phyloP scores from a whole-genome alignment of 2,888 invertebrate species.

The Dendrolimus pini region DNA sequence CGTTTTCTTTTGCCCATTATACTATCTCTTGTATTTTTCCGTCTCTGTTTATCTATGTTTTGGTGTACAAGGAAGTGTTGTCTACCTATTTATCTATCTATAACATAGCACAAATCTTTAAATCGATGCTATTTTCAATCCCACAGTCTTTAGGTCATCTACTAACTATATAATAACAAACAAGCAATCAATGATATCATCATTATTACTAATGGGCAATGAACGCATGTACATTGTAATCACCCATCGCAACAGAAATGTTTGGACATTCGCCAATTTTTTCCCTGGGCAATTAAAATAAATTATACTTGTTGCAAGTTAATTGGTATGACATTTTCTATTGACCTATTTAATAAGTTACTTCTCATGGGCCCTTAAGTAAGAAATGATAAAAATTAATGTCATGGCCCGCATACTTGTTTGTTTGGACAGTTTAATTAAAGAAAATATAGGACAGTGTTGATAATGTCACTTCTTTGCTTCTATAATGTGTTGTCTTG shows the following conservation, averaged over 20 bases:
- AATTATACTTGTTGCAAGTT: background rate
- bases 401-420: conserved; percentile 8
- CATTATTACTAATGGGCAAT: background rate
- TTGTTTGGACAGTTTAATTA: conserved; percentile 1
- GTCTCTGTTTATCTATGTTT: too few species aligned
- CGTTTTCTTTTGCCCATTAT: too few species aligned
- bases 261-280: background rate
- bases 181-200: conserved; percentile 1
- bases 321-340: conserved; percentile 16
- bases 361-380: conserved; percentile 16
- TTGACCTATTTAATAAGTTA: conserved; percentile 15
- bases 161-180: background rate
- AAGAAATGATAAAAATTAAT: conserved; percentile 6
- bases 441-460: background rate
- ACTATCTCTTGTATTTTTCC: too few species aligned
- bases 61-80: too few species aligned
- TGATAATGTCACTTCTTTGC: background rate
- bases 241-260: background rate
- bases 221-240: background rate
- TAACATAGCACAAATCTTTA: too few species aligned
- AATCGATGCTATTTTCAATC: too few species aligned
- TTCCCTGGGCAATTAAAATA: background rate
- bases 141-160: too few species aligned
- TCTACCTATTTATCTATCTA: too few species aligned
- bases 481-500: background rate